These are phyloP conservation scores for Rotaria magnacalcarata DNA, from an alignment of 2,888 invertebrate species.

Conservation along the genomic window DNA sequence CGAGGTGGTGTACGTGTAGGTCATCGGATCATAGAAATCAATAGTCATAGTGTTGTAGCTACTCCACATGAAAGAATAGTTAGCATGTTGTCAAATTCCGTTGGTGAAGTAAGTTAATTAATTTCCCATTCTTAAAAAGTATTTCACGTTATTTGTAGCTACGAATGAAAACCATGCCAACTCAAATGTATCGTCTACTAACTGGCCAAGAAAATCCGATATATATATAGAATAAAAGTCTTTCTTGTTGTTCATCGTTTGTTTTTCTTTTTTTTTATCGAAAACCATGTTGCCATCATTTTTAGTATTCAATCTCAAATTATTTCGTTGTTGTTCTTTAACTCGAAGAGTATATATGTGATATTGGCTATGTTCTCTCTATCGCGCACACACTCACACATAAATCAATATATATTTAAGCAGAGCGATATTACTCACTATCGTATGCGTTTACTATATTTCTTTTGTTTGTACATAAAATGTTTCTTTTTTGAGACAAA, in stretches of 20 bases:
- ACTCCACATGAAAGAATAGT: conserved; percentile 99
- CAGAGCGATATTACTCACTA: not conserved
- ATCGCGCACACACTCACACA: not conserved
- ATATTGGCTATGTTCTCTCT: not conserved
- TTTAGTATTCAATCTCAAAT: conserved; percentile 8
- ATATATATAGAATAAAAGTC: conserved; percentile 37
- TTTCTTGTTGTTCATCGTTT: not conserved
- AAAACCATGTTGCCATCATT: not conserved
- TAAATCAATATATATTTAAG: not conserved
- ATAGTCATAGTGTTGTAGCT: conserved; percentile 97
- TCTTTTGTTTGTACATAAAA: not conserved
- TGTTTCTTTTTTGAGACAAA: not conserved
- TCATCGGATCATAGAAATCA: conserved; percentile 98
- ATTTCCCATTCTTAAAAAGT: not conserved
- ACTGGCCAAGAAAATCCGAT: conserved; percentile 82
- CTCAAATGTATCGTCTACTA: conserved; percentile 95
- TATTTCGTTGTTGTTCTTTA: not conserved
- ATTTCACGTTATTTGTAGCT: conserved; percentile 67
- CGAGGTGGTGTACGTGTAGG: conserved; percentile 96
- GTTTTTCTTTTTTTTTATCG: not conserved
- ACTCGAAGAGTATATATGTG: conserved; percentile 22
- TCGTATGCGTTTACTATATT: not conserved
- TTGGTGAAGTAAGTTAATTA: conserved; percentile 78
- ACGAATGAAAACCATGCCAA: conserved; percentile 99
- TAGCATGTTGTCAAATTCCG: conserved; percentile 93